phyloP scores from a whole-genome alignment of 30 jellyfish, hydroid and myxozoan genomes.

The Aurelia sp. region DNA sequence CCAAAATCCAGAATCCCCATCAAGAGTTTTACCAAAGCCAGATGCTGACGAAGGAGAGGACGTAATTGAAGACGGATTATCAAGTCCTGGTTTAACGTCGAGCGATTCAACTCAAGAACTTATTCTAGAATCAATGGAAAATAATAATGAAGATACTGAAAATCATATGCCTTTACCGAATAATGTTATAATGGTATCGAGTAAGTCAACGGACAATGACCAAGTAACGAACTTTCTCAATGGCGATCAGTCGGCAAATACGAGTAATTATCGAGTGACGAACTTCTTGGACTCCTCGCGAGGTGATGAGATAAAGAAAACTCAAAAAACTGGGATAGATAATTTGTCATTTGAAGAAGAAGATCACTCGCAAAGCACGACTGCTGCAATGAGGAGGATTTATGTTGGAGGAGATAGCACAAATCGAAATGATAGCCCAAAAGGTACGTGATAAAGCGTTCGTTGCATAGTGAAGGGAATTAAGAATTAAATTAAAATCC shows the following conservation, averaged over 20 bases:
- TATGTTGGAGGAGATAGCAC: not conserved
- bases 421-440: no score
- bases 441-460: no score
- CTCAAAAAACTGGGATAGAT: constrained; percentile 32
- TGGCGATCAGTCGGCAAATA: constrained; percentile 33
- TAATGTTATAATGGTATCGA: constrained; percentile 28
- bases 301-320: not conserved
- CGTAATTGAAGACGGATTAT: not conserved
- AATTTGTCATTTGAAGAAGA: constrained; percentile 66
- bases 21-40: not conserved
- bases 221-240: constrained; percentile 43
- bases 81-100: not conserved
- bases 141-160: constrained; percentile 1
- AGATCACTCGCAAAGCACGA: not conserved
- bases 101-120: constrained; percentile 6
- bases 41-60: not conserved
- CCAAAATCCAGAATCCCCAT: constrained; percentile 17
- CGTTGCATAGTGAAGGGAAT: no score
- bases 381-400: not conserved
- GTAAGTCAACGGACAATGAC: not conserved
- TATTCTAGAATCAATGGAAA: not conserved
- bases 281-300: constrained; percentile 38
- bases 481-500: no score
- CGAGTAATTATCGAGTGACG: constrained; percentile 56
- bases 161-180: constrained; percentile 17